Base-by-base conservation (phyloP, 2,113 vertebrate species). In the Nymphicus hollandicus region DNA sequence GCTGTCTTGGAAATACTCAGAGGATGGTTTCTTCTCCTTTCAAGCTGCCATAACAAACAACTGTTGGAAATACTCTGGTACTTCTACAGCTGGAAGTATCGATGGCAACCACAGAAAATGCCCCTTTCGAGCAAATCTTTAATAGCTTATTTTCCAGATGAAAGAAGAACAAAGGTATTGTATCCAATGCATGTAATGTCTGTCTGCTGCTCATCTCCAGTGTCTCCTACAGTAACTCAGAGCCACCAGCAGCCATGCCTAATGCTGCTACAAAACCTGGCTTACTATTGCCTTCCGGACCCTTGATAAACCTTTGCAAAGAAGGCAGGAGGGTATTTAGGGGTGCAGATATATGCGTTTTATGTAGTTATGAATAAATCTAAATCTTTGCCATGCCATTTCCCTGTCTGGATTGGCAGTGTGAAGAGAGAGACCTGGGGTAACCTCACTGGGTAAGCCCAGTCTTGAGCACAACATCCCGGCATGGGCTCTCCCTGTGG, bases 401-500 rank as follows among this genome's bases (percentile, higher is more conserved):
- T 76, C 39, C 29, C 53, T 56, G 8, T 41, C 47, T 44, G 41
- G n/a, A 39, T 23, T 50, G 39, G 39, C 39, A 52, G 27, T 1
- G 25, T 64, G 55, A 60, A 50, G 61, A 80, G 29, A 60, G 31
- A 47, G 52, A 39, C 28, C 44, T 46, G 63, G 29, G 28, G 28
- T 41, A 72, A 56, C 22, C 28, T 77, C 46, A 1, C 20, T 13
- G 31, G 28, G 27, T 41, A 44, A 72, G 52, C 58, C 52, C 41
- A 35, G 0, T 44, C 46, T 70, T 43, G 11, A 49, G 14, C 37
- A 11, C 2, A 0, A 5, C 1, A 4, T 46, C 41, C 13, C 1
- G 0, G 33, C 6, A 1, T 10, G 44, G 44, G 29, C 22, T 65
- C 15, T 53, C n/a, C 46, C 35, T 17, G 33, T 1, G 2, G 39